These are phyloP conservation scores for Tolmerus cingulatus DNA, from an alignment of 2,888 invertebrate genomes.

Conservation along the genomic window DNA sequence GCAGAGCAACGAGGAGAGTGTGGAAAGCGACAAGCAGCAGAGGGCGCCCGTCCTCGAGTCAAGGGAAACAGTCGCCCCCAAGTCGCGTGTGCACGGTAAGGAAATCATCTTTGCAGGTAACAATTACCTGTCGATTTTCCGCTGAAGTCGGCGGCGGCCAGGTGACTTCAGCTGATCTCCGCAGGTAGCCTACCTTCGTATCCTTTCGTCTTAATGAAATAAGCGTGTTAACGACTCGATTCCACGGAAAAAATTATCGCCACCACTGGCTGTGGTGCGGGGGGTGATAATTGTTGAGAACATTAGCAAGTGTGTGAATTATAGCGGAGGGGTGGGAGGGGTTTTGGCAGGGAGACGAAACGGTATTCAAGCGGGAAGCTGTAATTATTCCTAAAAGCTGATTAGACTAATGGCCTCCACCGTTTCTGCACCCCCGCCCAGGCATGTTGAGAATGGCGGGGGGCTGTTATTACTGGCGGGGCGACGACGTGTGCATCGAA, in stretches of 20 bases:
- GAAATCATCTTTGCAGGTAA: not conserved
- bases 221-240: not conserved
- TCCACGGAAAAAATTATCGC: not conserved
- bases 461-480: not conserved
- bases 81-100: slow-evolving; percentile 75
- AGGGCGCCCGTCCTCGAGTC: slow-evolving; percentile 81
- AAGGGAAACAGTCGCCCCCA: slow-evolving; percentile 71
- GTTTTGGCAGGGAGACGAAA: not conserved
- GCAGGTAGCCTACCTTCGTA: not conserved
- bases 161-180: not conserved
- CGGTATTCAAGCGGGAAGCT: not conserved
- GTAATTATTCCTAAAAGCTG: slow-evolving; percentile 31
- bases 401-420: slow-evolving; percentile 36
- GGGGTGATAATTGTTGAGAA: slow-evolving; percentile 19
- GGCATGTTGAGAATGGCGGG: not conserved
- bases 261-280: not conserved
- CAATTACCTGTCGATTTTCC: slow-evolving; percentile 34
- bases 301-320: slow-evolving; percentile 33
- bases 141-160: not conserved
- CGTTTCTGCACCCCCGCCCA: not conserved
- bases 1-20: slow-evolving; percentile 88
- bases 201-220: not conserved
- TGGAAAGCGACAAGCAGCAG: slow-evolving; percentile 78
- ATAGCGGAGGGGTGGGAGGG: not conserved
- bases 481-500: not conserved